Evolutionary conservation across 2,888 invertebrate genomes (phyloP), one percentile per base, ranked within the genome.

Genomic region (Euproctis similis): DNA sequence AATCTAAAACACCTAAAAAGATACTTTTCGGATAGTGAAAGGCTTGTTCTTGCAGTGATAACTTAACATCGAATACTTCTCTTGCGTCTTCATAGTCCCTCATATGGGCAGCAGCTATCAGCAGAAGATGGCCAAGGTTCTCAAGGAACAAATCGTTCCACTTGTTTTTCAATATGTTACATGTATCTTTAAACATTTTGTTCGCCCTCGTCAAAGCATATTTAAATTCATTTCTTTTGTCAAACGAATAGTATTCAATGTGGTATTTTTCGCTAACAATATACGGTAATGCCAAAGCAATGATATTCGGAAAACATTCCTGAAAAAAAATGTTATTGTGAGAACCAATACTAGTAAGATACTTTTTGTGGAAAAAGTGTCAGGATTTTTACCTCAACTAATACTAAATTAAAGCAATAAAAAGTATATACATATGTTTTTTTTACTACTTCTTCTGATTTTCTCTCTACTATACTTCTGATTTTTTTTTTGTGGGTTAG

Each of bases 101-200:
- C 24, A 86, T 53, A 27, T 72, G 64, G 4, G 56, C 47, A 8
- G 76, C 53, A 2, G 68, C 36, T 26, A 70, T 33, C 17, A 70
- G 42, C 39, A 87, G 30, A 24, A 87, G 43, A 25, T 68, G 54
- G 8, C 70, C 71, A 51, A 88, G 49, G 60, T 77, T 67, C 46
- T 71, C 63, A 32, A 66, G 66, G 24, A 85, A 75, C 25, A 85
- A 47, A 57, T 68, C 59, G 38, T 66, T 66, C 69, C 70, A 68
- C 49, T 63, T 58, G 29, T 76, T 62, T 24, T 60, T 66, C 30
- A 81, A 48, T 25, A 70, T 61, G 14, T 67, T 58, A 33, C 72
- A 56, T 1, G 68, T 71, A 8, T 54, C 38, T 40, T 67, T 62
- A 39, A 76, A 71, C 56, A 78, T 59, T 37, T 51, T 65, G 6